Evolutionary conservation across 2,797 vertebrate genomes (phyloP).

Genomic region (Eupleurogrammus muticus): DNA sequence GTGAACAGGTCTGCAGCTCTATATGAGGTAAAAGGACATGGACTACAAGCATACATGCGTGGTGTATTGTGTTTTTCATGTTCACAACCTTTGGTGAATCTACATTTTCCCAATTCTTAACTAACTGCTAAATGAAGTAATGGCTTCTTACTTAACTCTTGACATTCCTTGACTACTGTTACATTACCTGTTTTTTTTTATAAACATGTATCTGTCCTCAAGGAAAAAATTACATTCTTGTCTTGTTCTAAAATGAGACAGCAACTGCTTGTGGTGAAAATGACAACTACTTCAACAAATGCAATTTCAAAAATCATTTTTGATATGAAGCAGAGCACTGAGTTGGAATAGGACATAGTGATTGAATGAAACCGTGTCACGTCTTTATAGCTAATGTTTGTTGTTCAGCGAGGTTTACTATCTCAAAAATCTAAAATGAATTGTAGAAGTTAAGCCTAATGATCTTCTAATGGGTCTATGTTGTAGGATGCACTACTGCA

Average conservation of each 20-base stretch:
- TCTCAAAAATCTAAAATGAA: constrained; percentile 6
- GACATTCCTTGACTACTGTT: constrained; percentile 40
- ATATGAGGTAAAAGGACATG: constrained; percentile 16
- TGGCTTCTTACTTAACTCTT: constrained; percentile 3
- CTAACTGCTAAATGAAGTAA: constrained; percentile 14
- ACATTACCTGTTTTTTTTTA: constrained; percentile 14
- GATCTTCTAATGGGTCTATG: neutral
- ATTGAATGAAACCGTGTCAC: neutral
- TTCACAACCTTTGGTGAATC: constrained; percentile 23
- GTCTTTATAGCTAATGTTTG: constrained; percentile 7
- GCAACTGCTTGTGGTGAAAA: neutral
- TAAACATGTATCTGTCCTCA: neutral
- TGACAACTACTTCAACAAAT: constrained; percentile 10
- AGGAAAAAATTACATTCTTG: neutral
- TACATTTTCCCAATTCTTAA: constrained; percentile 5
- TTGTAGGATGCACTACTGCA: neutral
- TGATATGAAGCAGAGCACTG: constrained; percentile 10
- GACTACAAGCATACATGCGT: constrained; percentile 23
- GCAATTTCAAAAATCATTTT: neutral
- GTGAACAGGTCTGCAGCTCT: constrained; percentile 28
- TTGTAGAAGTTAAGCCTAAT: neutral
- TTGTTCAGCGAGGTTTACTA: constrained; percentile 1
- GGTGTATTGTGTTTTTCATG: constrained; percentile 12
- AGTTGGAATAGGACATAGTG: neutral
- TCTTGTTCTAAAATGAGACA: constrained; percentile 16